Conservation (phyloP, 2,888 invertebrate genomes). For the Steinernema scapterisci region DNA sequence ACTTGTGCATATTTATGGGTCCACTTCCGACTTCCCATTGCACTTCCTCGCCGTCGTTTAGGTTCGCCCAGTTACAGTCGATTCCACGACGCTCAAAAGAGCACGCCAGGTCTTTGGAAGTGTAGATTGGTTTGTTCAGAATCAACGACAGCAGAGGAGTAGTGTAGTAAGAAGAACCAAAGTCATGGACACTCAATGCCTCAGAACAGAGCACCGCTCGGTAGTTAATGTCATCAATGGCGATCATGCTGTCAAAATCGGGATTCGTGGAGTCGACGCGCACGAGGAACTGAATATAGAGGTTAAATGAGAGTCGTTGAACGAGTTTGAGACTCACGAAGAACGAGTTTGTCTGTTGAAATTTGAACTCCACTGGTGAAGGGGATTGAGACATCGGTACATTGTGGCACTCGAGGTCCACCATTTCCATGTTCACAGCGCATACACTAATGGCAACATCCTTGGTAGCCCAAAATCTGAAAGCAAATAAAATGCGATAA, state of each 20-base stretch:
- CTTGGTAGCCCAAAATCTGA: conserved; percentile 47
- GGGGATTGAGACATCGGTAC: conserved; percentile 45
- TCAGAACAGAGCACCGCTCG: conserved; percentile 51
- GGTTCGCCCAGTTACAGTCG: conserved; percentile 62
- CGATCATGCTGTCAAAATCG: conserved; percentile 63
- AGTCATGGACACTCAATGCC: conserved; percentile 59
- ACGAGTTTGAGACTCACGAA: not conserved
- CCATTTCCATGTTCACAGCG: conserved; percentile 46
- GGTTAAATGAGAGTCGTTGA: not conserved
- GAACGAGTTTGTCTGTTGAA: conserved; percentile 7
- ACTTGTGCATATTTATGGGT: conserved; percentile 58
- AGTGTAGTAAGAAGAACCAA: conserved; percentile 58
- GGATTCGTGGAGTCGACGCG: conserved; percentile 52
- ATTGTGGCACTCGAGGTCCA: conserved; percentile 45
- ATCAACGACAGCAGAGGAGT: conserved; percentile 60
- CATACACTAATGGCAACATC: conserved; percentile 47
- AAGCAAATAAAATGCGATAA: no score
- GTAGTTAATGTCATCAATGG: conserved; percentile 63
- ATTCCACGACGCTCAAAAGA: conserved; percentile 61
- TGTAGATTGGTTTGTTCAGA: conserved; percentile 57
- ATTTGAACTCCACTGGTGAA: conserved; percentile 38
- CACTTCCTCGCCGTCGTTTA: conserved; percentile 38
- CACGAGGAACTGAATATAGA: conserved; percentile 54
- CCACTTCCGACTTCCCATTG: conserved; percentile 62
- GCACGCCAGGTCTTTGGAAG: conserved; percentile 61